These are phyloP conservation scores for Aphis gossypii DNA, from an alignment of 1,140 invertebrate species.

Conservation along the genomic window DNA sequence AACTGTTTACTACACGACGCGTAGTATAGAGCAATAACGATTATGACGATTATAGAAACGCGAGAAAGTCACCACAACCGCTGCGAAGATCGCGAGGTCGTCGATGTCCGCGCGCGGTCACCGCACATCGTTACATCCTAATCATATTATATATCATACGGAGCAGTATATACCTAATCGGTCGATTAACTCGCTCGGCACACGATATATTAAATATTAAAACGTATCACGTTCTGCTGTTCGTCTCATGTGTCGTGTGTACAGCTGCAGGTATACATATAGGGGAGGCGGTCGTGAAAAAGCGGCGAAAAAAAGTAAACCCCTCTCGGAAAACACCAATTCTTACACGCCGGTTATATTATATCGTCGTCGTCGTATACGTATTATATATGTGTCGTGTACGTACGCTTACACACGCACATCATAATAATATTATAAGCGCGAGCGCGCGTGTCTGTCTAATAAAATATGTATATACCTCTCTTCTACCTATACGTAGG, in stretches of 20 bases:
- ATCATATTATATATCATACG: neutral
- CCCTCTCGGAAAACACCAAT: neutral
- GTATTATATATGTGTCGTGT: too few relatives aligned
- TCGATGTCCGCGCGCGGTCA: neutral
- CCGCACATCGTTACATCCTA: neutral
- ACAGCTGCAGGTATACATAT: neutral
- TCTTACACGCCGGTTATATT: neutral
- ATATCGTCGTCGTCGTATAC: too few relatives aligned
- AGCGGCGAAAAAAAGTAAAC: neutral
- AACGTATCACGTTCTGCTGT: neutral
- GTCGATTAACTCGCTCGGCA: neutral
- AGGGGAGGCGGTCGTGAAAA: neutral
- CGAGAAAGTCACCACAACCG: too few relatives aligned
- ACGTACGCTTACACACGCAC: neutral
- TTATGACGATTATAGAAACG: too few relatives aligned
- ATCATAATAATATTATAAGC: neutral
- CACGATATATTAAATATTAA: neutral
- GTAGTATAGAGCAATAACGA: too few relatives aligned
- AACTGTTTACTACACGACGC: too few relatives aligned
- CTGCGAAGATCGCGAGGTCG: too few relatives aligned
- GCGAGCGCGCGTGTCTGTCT: neutral
- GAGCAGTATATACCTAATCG: neutral
- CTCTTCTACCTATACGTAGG: neutral
- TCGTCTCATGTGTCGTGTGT: neutral
- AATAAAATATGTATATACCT: neutral